These are phyloP conservation scores for Hipparchia semele DNA, from an alignment of 2,888 invertebrate species.

Conservation along the genomic window DNA sequence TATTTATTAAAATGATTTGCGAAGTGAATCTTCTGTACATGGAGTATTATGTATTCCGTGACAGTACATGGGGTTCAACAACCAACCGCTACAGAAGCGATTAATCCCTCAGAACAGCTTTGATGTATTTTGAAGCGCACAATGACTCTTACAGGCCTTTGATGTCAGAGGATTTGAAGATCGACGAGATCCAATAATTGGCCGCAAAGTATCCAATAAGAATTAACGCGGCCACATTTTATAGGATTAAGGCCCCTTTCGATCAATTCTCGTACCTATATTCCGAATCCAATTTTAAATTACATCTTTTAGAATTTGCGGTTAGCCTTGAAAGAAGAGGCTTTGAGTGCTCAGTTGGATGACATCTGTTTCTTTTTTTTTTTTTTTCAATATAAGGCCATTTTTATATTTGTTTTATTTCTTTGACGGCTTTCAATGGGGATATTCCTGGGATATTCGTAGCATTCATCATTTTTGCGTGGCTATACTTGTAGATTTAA, in stretches of 20 bases:
- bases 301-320: not conserved
- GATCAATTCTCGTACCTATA: conserved; percentile 4
- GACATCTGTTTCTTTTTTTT: not conserved
- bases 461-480: too few species aligned
- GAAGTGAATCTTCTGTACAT: too few species aligned
- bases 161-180: conserved; percentile 17
- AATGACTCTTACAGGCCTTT: conserved; percentile 13
- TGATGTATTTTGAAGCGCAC: conserved; percentile 11
- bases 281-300: conserved; percentile 3
- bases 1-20: too few species aligned
- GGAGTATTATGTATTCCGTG: too few species aligned
- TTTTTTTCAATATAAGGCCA: too few species aligned
- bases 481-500: too few species aligned
- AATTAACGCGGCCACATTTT: conserved; percentile 16
- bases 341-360: not conserved
- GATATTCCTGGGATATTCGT: too few species aligned
- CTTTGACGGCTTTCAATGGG: too few species aligned
- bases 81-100: conserved; percentile 1
- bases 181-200: conserved; percentile 16
- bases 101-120: conserved; percentile 12
- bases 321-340: not conserved
- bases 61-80: not conserved
- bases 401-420: too few species aligned
- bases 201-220: conserved; percentile 23
- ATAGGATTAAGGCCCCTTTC: conserved; percentile 15